Evolutionary conservation across 1,140 invertebrate genomes (phyloP).

Genomic region (Sitodiplosis mosellana): DNA sequence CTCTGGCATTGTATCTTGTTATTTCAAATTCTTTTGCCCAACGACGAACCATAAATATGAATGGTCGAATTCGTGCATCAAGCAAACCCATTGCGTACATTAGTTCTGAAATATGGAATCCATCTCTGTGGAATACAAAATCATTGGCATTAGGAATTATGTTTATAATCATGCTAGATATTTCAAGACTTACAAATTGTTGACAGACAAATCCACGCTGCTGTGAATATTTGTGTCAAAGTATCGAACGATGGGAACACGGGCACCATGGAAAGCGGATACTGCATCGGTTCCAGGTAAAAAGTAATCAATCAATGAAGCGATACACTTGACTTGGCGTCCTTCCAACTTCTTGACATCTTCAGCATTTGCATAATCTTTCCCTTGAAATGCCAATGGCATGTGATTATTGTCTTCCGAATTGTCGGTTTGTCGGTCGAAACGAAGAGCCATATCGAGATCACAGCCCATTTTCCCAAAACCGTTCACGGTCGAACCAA

Average conservation of each 20-base stretch:
- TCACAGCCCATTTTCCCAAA: constrained; percentile 71
- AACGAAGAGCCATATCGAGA: constrained; percentile 55
- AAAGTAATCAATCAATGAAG: constrained; percentile 38
- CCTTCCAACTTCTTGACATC: constrained; percentile 50
- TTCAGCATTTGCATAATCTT: constrained; percentile 37
- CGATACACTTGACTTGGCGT: not conserved
- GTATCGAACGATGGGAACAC: constrained; percentile 78
- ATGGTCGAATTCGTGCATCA: constrained; percentile 51
- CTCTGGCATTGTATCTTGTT: constrained; percentile 50
- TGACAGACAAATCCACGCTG: constrained; percentile 68
- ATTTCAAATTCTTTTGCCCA: constrained; percentile 53
- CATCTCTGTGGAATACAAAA: constrained; percentile 33
- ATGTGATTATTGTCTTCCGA: constrained; percentile 12
- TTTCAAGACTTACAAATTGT: constrained; percentile 50
- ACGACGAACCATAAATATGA: constrained; percentile 51
- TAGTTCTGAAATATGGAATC: constrained; percentile 70
- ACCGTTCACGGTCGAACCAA: constrained; percentile 79
- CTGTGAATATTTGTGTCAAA: constrained; percentile 48
- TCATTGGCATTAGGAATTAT: no score
- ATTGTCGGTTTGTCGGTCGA: constrained; percentile 13
- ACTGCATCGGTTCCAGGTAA: constrained; percentile 55
- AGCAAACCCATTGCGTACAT: constrained; percentile 50
- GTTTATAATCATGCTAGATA: no score
- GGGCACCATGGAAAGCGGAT: constrained; percentile 53
- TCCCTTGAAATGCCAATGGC: constrained; percentile 26